phyloP scores from a whole-genome alignment of 2,113 vertebrate species.

The Hepsetus odoe region DNA sequence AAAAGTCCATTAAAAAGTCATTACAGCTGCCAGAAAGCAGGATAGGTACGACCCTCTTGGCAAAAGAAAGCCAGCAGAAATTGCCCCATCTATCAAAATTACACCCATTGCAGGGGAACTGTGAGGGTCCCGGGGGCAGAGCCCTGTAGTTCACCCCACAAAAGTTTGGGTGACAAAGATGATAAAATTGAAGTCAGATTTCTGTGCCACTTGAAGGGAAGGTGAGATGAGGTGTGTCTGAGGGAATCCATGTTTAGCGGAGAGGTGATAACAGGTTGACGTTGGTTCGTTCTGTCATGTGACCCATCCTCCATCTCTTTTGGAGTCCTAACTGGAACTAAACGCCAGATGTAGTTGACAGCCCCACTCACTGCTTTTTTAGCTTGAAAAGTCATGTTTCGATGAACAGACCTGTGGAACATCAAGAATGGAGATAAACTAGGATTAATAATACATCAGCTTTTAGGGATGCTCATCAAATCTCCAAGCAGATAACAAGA shows the following conservation, averaged over 20 bases:
- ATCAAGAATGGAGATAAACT: too few species aligned
- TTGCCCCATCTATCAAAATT: constrained; percentile 82
- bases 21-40: constrained; percentile 74
- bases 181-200: constrained; percentile 35
- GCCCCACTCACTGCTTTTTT: too few species aligned
- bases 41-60: constrained; percentile 68
- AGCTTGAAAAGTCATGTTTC: too few species aligned
- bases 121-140: constrained; percentile 3
- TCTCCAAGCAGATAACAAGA: too few species aligned
- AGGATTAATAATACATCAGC: too few species aligned
- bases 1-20: constrained; percentile 79
- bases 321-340: too few species aligned
- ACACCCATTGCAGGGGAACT: constrained; percentile 68
- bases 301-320: not conserved
- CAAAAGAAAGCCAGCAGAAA: constrained; percentile 71
- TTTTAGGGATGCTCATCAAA: too few species aligned
- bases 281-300: constrained; percentile 3
- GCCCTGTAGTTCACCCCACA: constrained; percentile 34
- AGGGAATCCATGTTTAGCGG: not conserved
- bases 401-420: too few species aligned
- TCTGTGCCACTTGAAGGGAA: constrained; percentile 5
- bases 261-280: constrained; percentile 11
- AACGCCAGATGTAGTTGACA: too few species aligned
- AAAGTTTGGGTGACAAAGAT: not conserved
- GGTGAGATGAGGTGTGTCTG: constrained; percentile 23